These are phyloP conservation scores for Oplegnathus fasciatus DNA, from an alignment of 2,113 vertebrate species.

Conservation along the genomic window DNA sequence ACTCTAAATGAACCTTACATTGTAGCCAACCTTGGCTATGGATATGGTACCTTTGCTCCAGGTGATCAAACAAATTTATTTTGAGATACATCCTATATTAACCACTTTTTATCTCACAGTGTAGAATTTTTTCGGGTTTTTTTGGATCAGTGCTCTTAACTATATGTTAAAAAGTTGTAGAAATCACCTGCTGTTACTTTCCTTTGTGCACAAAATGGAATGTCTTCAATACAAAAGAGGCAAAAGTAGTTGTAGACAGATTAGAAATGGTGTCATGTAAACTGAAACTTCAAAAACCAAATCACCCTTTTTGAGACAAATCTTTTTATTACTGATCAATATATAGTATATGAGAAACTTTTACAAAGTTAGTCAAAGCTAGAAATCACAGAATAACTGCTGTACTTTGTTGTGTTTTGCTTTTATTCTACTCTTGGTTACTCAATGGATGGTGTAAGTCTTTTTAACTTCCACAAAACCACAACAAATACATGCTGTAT, in stretches of 20 bases:
- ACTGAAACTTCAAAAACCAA: too few species aligned
- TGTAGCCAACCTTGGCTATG: conserved; percentile 52
- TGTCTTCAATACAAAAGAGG: too few species aligned
- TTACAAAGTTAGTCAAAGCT: neutral
- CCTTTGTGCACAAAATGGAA: neutral
- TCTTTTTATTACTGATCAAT: neutral
- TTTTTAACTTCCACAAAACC: neutral
- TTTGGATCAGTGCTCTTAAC: neutral
- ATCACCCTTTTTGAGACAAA: neutral
- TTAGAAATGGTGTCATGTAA: too few species aligned
- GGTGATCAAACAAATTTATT: neutral
- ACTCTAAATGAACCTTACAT: conserved; percentile 47
- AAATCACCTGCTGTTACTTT: neutral
- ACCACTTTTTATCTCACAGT: neutral
- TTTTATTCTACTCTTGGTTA: too few species aligned
- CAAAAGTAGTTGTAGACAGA: too few species aligned
- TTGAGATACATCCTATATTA: neutral
- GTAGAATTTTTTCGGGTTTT: neutral
- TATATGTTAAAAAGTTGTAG: neutral
- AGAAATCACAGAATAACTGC: neutral
- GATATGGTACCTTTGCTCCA: conserved; percentile 53
- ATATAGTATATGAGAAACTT: neutral
- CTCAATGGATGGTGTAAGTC: neutral
- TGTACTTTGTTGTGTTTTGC: neutral
- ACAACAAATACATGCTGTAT: too few species aligned